Percentiles rank a stretch among this genome's conserved stretches.
Conservation (phyloP, 1,140 invertebrate genomes). For the Manduca sexta region DNA sequence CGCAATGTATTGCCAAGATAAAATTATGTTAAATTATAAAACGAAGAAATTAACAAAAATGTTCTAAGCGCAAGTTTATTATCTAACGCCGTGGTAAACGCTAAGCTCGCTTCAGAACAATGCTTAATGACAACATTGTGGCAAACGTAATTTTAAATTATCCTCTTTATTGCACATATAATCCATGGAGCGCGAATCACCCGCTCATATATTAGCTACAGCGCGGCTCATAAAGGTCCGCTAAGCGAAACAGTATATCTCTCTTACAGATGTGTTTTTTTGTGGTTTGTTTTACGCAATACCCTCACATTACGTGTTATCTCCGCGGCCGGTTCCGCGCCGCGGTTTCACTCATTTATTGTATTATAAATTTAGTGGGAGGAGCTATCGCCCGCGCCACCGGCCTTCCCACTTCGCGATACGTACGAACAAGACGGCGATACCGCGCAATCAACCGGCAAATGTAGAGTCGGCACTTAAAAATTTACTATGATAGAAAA, state of each 20-base stretch:
- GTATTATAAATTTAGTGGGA: slow-evolving; percentile 68
- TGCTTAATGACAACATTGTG: slow-evolving; percentile 40
- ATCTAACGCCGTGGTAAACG: slow-evolving; percentile 10
- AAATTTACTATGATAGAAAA: slow-evolving; percentile 67
- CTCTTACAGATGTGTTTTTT: slow-evolving; percentile 43
- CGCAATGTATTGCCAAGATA: background rate
- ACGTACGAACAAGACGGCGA: slow-evolving; percentile 50
- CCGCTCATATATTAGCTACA: slow-evolving; percentile 47
- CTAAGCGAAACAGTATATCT: slow-evolving; percentile 45
- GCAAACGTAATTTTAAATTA: slow-evolving; percentile 56
- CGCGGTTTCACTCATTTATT: slow-evolving; percentile 60
- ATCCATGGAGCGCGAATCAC: slow-evolving; percentile 47
- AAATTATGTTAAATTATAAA: background rate
- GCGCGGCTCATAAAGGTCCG: slow-evolving; percentile 49
- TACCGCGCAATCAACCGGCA: slow-evolving; percentile 34
- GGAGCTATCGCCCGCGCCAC: slow-evolving; percentile 45
- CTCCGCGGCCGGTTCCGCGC: slow-evolving; percentile 42
- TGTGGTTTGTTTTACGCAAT: slow-evolving; percentile 60
- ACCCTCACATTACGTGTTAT: slow-evolving; percentile 57
- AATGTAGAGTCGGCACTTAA: slow-evolving; percentile 53
- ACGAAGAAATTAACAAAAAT: background rate
- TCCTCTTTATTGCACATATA: slow-evolving; percentile 54
- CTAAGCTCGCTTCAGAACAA: slow-evolving; percentile 26
- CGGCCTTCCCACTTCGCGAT: slow-evolving; percentile 55
- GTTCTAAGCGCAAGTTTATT: background rate